Conservation (phyloP, 1,140 invertebrate species). For the Magallana angulata region DNA sequence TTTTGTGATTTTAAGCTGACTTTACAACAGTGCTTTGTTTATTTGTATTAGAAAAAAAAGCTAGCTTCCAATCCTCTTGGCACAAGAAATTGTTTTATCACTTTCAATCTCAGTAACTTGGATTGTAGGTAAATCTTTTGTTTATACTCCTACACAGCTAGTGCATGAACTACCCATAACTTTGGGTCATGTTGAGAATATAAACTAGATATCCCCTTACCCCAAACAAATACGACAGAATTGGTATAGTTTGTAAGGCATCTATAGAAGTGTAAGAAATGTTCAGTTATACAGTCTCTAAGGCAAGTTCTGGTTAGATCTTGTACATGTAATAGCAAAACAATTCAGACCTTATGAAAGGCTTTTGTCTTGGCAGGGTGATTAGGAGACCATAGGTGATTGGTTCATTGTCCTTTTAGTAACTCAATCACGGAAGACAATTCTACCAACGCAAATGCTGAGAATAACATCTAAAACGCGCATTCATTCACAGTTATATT, state of each 20-base stretch:
- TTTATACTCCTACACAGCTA: not conserved
- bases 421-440: not conserved
- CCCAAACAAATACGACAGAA: not conserved
- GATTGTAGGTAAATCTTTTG: not conserved
- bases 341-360: no score
- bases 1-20: not conserved
- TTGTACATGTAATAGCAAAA: no score
- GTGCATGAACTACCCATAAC: not conserved
- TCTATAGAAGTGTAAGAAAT: no score
- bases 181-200: not conserved
- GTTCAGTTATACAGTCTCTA: no score
- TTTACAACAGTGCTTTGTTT: not conserved
- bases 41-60: not conserved
- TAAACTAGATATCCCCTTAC: not conserved
- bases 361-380: no score
- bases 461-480: not conserved
- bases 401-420: not conserved
- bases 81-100: not conserved
- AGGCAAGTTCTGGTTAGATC: no score
- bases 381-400: no score
- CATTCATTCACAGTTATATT: conserved; percentile 23
- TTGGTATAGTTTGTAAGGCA: not conserved
- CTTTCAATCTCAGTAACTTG: not conserved
- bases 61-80: not conserved
- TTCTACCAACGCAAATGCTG: conserved; percentile 19